These are phyloP conservation scores for Leptodactylus fallax DNA, from an alignment of 2,797 vertebrate species.

Conservation along the genomic window DNA sequence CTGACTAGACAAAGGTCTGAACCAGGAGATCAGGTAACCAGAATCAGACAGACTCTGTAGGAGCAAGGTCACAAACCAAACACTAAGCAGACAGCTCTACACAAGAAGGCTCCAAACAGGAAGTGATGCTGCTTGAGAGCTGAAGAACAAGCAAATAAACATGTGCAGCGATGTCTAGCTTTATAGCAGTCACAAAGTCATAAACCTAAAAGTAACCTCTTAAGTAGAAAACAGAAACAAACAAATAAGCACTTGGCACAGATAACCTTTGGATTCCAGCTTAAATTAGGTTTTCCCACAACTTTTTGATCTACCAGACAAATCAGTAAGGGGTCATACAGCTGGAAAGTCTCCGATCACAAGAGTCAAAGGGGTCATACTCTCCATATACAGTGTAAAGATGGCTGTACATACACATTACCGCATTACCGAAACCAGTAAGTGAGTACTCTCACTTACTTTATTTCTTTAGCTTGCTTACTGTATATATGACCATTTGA, in stretches of 20 bases:
- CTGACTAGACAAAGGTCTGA: constrained; percentile 43
- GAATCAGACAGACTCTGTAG: constrained; percentile 13
- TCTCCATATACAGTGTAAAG: too few species aligned
- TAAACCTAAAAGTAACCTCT: too few species aligned
- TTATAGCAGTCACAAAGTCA: background rate
- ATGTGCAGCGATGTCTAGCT: background rate
- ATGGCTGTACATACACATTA: too few species aligned
- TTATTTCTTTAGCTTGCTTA: too few species aligned
- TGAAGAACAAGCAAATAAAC: background rate
- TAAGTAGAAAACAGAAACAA: background rate
- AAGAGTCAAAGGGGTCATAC: background rate
- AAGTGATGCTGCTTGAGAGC: too few species aligned
- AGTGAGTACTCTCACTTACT: too few species aligned
- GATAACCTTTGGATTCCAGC: background rate
- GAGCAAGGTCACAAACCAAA: constrained; percentile 43
- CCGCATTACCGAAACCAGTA: too few species aligned
- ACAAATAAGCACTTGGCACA: background rate
- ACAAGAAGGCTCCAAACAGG: background rate
- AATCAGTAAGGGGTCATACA: too few species aligned
- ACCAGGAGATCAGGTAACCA: constrained; percentile 41
- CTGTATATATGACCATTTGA: too few species aligned
- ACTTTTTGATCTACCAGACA: too few species aligned
- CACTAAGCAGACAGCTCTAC: background rate
- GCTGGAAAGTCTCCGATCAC: background rate
- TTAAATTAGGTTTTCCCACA: too few species aligned